Conservation (phyloP, 1,140 invertebrate species). For the Grapholita molesta region DNA sequence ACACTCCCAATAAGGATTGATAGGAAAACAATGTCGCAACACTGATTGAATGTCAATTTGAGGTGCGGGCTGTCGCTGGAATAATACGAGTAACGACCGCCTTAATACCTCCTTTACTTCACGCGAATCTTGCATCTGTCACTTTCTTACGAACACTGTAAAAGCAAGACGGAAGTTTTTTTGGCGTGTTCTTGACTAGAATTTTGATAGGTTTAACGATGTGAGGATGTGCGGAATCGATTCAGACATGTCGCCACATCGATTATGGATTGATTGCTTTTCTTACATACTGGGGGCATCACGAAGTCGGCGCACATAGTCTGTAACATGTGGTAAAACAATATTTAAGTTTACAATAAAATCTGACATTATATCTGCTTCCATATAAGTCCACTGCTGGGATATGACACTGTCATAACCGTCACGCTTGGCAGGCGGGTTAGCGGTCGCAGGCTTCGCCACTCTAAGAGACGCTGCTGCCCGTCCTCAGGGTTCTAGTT, state of each 20-base stretch:
- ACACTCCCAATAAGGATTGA: slow-evolving; percentile 73
- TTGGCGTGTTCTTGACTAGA: slow-evolving; percentile 46
- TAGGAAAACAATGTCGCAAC: slow-evolving; percentile 73
- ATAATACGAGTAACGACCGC: slow-evolving; percentile 48
- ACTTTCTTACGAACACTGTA: background rate
- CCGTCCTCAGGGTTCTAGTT: too few species aligned
- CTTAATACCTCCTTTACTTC: background rate
- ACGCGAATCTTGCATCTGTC: background rate
- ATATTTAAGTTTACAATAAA: background rate
- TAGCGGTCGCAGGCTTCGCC: too few species aligned
- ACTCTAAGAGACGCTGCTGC: too few species aligned
- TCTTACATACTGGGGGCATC: background rate
- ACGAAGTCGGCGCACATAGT: background rate
- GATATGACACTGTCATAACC: too few species aligned
- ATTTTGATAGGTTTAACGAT: slow-evolving; percentile 49
- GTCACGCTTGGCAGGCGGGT: too few species aligned
- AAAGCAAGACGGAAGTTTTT: background rate
- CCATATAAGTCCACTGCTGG: too few species aligned
- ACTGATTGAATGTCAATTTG: slow-evolving; percentile 77
- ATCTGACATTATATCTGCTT: too few species aligned
- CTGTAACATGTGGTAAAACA: background rate
- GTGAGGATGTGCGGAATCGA: slow-evolving; percentile 32
- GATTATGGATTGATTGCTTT: slow-evolving; percentile 14
- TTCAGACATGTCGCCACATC: background rate
- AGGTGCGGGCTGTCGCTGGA: slow-evolving; percentile 38